Conservation (phyloP, 1,140 invertebrate genomes). For the Trachelipus rathkii region DNA sequence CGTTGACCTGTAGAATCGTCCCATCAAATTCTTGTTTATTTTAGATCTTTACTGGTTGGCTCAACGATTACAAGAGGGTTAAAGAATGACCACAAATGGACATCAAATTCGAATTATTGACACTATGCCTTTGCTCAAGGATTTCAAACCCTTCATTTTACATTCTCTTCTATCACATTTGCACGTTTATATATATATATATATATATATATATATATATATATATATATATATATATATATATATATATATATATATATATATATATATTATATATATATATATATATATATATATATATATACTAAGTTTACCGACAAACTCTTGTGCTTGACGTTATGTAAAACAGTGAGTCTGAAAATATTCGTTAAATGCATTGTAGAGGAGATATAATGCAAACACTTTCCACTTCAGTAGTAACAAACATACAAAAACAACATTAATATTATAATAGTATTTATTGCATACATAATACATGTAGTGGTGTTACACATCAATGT, state of each 20-base stretch:
- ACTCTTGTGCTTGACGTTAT: too few relatives aligned
- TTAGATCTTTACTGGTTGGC: constrained; percentile 9
- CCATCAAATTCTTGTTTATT: constrained; percentile 3
- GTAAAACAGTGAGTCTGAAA: too few relatives aligned
- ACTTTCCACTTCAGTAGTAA: too few relatives aligned
- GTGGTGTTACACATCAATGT: too few relatives aligned
- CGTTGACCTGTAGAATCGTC: constrained; percentile 3
- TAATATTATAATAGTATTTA: too few relatives aligned
- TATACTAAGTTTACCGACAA: too few relatives aligned
- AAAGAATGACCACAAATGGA: not conserved
- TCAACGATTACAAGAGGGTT: not conserved
- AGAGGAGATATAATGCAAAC: too few relatives aligned
- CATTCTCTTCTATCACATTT: not conserved
- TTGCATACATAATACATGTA: too few relatives aligned
- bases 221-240: not conserved
- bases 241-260: not conserved
- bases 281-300: not conserved
- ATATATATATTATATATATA: not conserved
- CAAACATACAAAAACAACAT: too few relatives aligned
- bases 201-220: not conserved
- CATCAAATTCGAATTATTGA: constrained; percentile 8
- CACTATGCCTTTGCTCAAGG: not conserved
- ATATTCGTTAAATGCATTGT: too few relatives aligned
- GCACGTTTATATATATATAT: not conserved
- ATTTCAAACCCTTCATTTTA: not conserved